Evolutionary conservation across 1,140 invertebrate species (phyloP).

Genomic region (Hyles vespertilio): DNA sequence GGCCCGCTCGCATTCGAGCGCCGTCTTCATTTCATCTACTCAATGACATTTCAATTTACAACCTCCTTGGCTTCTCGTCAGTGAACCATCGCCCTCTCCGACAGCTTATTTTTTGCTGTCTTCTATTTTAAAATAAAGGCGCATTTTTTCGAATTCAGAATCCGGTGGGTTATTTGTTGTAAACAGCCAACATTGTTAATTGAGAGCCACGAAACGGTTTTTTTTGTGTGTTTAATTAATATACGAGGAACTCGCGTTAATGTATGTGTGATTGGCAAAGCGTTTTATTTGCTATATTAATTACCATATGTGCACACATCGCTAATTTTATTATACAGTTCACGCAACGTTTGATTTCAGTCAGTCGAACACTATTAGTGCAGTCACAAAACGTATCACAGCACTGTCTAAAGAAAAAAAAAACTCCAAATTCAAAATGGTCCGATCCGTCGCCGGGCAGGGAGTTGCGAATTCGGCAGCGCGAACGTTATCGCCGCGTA

Average conservation of each 20-base stretch:
- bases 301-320: conserved; percentile 14
- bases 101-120: neutral
- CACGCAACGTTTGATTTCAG: conserved; percentile 16
- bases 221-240: neutral
- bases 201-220: neutral
- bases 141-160: neutral
- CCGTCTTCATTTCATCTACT: conserved; percentile 71
- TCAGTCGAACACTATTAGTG: conserved; percentile 15
- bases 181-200: neutral
- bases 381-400: conserved; percentile 10
- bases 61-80: conserved; percentile 11
- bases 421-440: conserved; percentile 1
- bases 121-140: neutral
- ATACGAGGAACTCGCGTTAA: neutral
- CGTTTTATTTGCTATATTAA: conserved; percentile 5
- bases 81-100: neutral
- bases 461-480: conserved; percentile 41
- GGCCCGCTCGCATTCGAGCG: conserved; percentile 66
- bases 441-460: conserved; percentile 6
- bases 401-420: neutral
- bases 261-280: neutral
- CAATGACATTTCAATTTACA: conserved; percentile 48
- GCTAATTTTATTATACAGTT: conserved; percentile 22
- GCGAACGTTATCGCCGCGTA: conserved; percentile 41
- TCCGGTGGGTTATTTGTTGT: neutral